phyloP scores from a whole-genome alignment of 2,888 invertebrate genomes.

The Clanis bilineata region DNA sequence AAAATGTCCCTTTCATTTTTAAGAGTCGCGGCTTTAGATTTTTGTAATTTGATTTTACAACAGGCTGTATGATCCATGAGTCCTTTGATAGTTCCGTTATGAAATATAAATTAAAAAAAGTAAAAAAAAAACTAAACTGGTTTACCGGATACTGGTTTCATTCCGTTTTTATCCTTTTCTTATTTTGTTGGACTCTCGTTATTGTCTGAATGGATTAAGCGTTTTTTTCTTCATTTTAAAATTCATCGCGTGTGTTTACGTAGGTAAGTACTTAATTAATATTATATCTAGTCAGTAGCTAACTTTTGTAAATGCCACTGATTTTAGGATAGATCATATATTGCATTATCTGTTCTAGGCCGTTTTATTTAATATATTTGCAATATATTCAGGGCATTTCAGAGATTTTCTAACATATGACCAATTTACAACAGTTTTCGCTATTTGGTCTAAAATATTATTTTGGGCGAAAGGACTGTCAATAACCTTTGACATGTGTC shows the following conservation, averaged over 20 bases:
- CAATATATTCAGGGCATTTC: not conserved
- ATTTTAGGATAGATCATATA: not conserved
- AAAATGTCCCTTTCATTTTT: too few relatives aligned
- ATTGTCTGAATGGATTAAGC: not conserved
- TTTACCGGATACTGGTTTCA: slow-evolving; percentile 13
- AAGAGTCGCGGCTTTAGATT: too few relatives aligned
- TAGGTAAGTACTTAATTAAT: not conserved
- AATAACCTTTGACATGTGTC: slow-evolving; percentile 83
- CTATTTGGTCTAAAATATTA: too few relatives aligned
- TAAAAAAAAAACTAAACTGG: slow-evolving; percentile 4
- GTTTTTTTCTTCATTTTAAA: not conserved
- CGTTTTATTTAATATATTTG: too few relatives aligned
- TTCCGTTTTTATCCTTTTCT: slow-evolving; percentile 13
- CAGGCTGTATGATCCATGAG: not conserved
- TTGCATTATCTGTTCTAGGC: not conserved
- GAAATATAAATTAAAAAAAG: not conserved
- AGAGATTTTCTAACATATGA: too few relatives aligned
- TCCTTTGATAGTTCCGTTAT: not conserved
- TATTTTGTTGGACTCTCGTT: not conserved
- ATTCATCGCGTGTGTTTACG: not conserved
- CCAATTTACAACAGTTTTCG: too few relatives aligned
- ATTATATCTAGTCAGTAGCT: not conserved
- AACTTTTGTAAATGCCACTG: not conserved
- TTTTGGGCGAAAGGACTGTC: slow-evolving; percentile 46
- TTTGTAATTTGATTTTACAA: not conserved